These are phyloP conservation scores for Tetramorium simillimum DNA, from an alignment of 1,140 invertebrate species.

Conservation along the genomic window DNA sequence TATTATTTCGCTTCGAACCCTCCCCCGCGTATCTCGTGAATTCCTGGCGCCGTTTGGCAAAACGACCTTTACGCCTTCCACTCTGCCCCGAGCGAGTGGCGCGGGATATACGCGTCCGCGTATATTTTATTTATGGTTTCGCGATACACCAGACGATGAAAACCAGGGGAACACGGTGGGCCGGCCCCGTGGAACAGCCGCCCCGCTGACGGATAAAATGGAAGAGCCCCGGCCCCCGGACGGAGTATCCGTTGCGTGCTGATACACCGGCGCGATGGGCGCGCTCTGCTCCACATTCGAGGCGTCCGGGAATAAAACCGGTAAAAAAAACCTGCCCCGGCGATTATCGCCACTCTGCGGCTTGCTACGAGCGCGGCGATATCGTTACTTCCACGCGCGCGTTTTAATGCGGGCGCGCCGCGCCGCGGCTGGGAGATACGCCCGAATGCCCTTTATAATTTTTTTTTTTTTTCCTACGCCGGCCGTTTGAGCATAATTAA, in stretches of 20 bases:
- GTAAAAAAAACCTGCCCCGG: slow-evolving; percentile 37
- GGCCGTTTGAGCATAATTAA: slow-evolving; percentile 52
- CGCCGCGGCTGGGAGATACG: slow-evolving; percentile 31
- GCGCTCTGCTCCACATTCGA: slow-evolving; percentile 58
- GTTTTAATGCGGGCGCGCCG: slow-evolving; percentile 42
- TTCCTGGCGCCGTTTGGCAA: slow-evolving; percentile 56
- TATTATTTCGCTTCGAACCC: slow-evolving; percentile 72
- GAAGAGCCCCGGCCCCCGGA: slow-evolving; percentile 36
- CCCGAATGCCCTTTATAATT: slow-evolving; percentile 52
- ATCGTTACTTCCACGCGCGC: slow-evolving; percentile 47
- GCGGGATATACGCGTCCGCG: slow-evolving; percentile 5
- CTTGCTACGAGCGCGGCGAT: slow-evolving; percentile 44
- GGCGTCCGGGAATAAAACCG: slow-evolving; percentile 55
- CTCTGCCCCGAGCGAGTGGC: slow-evolving; percentile 21
- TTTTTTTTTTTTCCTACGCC: slow-evolving; percentile 35
- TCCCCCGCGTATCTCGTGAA: slow-evolving; percentile 32
- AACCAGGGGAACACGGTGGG: slow-evolving; percentile 47
- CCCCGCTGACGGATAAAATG: slow-evolving; percentile 50
- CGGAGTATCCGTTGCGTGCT: slow-evolving; percentile 62
- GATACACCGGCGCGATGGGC: slow-evolving; percentile 52
- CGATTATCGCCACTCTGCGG: slow-evolving; percentile 58
- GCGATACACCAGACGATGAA: slow-evolving; percentile 49
- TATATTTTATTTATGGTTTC: slow-evolving; percentile 70
- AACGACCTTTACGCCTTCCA: slow-evolving; percentile 54
- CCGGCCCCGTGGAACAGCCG: slow-evolving; percentile 43